These are phyloP conservation scores for Oreotrochilus melanogaster DNA, from an alignment of 2,113 vertebrate species.

Conservation along the genomic window DNA sequence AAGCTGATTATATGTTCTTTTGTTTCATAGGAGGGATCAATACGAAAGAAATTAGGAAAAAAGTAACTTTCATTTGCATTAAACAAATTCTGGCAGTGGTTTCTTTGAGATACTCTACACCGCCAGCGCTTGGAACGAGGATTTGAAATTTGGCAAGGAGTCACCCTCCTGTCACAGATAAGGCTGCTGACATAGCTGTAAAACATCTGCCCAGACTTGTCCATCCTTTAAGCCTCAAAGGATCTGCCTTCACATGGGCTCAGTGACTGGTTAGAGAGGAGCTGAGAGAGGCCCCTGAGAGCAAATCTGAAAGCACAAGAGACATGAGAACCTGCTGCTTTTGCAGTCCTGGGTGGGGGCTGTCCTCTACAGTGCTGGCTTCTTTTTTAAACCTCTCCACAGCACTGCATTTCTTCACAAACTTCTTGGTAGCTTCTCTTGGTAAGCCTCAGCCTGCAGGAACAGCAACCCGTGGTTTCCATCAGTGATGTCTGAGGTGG, in stretches of 20 bases:
- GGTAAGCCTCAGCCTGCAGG: not conserved
- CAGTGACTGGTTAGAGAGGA: not conserved
- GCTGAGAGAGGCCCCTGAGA: not conserved
- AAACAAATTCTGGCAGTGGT: not conserved
- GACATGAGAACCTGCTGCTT: not conserved
- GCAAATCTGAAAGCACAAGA: not conserved
- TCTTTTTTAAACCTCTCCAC: not conserved
- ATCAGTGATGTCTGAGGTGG: accelerated
- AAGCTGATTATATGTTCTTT: constrained; percentile 35
- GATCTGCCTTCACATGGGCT: not conserved
- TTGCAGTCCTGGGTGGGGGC: not conserved
- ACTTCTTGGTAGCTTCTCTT: not conserved
- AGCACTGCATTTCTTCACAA: not conserved
- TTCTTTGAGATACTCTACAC: not conserved
- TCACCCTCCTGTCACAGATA: not conserved
- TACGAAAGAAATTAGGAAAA: not conserved
- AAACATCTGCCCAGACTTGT: not conserved
- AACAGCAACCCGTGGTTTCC: not conserved
- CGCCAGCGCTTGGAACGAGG: accelerated
- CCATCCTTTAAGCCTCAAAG: not conserved
- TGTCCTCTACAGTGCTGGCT: not conserved
- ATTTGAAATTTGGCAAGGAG: not conserved
- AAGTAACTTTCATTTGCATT: not conserved
- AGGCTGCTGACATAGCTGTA: not conserved
- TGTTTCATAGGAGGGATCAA: constrained; percentile 29